Conservation (phyloP, 2,797 vertebrate species). For the Staurois parvus region DNA sequence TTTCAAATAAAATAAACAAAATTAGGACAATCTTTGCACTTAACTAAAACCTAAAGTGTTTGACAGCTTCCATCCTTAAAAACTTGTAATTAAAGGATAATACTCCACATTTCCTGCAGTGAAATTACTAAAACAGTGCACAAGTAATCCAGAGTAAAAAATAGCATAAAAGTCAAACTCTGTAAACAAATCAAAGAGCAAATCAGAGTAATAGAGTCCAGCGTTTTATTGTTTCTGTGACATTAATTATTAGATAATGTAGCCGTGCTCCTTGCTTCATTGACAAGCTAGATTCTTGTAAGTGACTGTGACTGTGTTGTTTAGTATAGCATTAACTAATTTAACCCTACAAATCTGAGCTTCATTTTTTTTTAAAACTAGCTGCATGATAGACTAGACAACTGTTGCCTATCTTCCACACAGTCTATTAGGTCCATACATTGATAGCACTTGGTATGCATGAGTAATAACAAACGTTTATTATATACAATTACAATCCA, state of each 20-base stretch:
- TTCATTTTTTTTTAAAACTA: background rate
- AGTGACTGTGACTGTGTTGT: slow-evolving; percentile 13
- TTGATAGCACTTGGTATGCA: too few species aligned
- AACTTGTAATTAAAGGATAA: too few species aligned
- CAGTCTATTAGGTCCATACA: too few species aligned
- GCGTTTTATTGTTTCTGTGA: slow-evolving; percentile 5
- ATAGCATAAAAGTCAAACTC: background rate
- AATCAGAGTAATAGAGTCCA: background rate
- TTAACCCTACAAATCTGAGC: background rate
- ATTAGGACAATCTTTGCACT: too few species aligned
- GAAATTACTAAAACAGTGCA: background rate
- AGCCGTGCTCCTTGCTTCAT: slow-evolving; percentile 9
- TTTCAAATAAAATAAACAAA: too few species aligned
- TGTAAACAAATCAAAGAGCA: slow-evolving; percentile 4
- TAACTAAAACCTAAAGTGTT: too few species aligned
- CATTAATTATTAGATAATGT: slow-evolving; percentile 18
- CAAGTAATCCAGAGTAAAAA: background rate
- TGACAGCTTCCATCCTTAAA: too few species aligned
- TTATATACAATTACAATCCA: too few species aligned
- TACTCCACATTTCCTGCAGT: too few species aligned
- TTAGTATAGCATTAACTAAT: slow-evolving; percentile 18
- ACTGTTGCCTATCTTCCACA: background rate
- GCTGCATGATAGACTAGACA: background rate
- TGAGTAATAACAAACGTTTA: too few species aligned
- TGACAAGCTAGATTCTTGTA: slow-evolving; percentile 21